A percentile compares a stretch with the other conserved stretches of the same genome.
Evolutionary conservation across 2,888 invertebrate species (phyloP).

Genomic region (Eustalomyia histrio): DNA sequence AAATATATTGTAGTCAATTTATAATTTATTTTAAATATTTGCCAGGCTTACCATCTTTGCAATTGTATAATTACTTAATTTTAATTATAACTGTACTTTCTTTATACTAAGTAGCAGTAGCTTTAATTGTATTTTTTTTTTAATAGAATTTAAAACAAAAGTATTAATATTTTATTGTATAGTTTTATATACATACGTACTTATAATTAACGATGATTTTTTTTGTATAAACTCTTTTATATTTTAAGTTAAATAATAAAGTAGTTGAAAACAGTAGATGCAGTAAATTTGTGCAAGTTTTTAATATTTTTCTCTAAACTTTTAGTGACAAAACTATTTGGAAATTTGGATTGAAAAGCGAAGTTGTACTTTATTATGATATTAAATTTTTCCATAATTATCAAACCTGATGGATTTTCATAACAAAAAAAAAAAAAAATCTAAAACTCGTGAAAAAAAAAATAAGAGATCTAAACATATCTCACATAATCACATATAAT

Average conservation of each 20-base stretch:
- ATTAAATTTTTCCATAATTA: too few relatives aligned
- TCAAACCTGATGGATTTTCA: too few relatives aligned
- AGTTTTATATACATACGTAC: constrained; percentile 67
- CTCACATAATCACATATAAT: too few relatives aligned
- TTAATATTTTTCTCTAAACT: too few relatives aligned
- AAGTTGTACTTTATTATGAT: too few relatives aligned
- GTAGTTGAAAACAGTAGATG: constrained; percentile 20
- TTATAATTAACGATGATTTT: constrained; percentile 30
- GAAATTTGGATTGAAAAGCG: too few relatives aligned
- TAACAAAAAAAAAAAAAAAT: too few relatives aligned
- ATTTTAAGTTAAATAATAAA: constrained; percentile 28
- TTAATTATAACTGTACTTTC: background rate
- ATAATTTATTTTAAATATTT: background rate
- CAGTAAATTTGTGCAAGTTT: background rate
- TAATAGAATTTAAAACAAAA: background rate
- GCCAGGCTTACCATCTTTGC: too few relatives aligned
- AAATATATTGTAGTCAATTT: constrained; percentile 15
- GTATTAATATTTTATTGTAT: constrained; percentile 56
- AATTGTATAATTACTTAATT: background rate
- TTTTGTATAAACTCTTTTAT: constrained; percentile 27
- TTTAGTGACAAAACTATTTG: too few relatives aligned
- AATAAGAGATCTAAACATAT: too few relatives aligned
- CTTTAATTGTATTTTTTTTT: constrained; percentile 6
- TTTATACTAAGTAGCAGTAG: background rate
- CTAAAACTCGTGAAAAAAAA: too few relatives aligned